Evolutionary conservation across 2,113 vertebrate species (phyloP).

Genomic region (Pangasianodon hypophthalmus): DNA sequence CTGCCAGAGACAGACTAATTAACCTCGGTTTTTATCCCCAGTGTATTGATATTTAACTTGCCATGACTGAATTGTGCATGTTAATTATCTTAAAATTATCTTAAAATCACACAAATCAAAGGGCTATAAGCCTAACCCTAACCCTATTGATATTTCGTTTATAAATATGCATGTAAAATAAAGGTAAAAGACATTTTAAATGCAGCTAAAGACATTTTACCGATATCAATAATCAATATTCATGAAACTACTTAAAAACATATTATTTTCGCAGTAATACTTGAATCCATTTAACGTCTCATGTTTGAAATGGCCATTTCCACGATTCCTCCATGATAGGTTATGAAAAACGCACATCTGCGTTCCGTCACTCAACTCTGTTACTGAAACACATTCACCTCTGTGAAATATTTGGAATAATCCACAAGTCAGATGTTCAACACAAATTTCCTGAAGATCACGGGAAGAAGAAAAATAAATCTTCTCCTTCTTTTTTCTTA

Average conservation of each 20-base stretch:
- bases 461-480: not conserved
- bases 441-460: not conserved
- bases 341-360: not conserved
- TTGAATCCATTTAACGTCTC: not conserved
- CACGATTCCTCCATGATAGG: not conserved
- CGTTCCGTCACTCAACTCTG: not conserved
- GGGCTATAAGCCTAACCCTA: too few species aligned
- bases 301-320: not conserved
- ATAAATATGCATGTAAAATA: not conserved
- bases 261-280: not conserved
- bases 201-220: not conserved
- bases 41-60: not conserved
- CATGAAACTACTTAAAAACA: not conserved
- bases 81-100: not conserved
- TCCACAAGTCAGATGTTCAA: not conserved
- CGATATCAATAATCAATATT: not conserved
- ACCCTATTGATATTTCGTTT: not conserved
- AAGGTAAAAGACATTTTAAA: not conserved
- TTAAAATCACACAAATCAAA: not conserved
- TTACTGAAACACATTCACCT: not conserved
- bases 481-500: not conserved
- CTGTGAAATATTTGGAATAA: not conserved
- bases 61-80: not conserved
- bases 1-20: conserved; percentile 12
- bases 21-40: conserved; percentile 11